Percentiles rank a stretch among this genome's conserved stretches.
These are phyloP conservation scores for Threskiornis aethiopicus DNA, from an alignment of 2,797 vertebrate genomes.

Conservation along the genomic window DNA sequence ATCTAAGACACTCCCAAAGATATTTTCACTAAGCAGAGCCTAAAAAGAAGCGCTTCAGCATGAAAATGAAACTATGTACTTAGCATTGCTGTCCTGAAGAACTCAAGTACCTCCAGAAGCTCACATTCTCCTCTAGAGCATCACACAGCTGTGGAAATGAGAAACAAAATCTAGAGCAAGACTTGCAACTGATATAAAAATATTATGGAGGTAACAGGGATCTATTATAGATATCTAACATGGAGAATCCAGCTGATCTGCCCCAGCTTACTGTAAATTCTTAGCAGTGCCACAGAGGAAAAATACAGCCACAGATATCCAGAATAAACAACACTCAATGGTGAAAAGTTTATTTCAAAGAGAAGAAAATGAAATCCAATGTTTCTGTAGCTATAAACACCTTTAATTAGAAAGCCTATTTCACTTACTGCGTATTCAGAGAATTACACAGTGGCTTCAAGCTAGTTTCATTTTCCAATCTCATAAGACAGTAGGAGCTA, in stretches of 20 bases:
- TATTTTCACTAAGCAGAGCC: background rate
- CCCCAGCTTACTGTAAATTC: background rate
- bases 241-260: background rate
- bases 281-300: background rate
- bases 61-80: background rate
- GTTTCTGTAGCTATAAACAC: background rate
- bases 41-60: background rate
- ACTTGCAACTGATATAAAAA: background rate
- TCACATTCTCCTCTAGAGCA: background rate
- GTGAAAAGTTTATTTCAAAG: background rate
- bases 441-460: background rate
- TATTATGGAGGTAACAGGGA: background rate
- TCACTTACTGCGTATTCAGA: background rate
- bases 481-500: background rate
- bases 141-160: background rate
- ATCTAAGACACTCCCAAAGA: background rate
- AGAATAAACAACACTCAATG: background rate
- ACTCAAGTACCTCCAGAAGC: background rate
- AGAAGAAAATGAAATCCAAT: background rate
- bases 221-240: rapidly evolving
- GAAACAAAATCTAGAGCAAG: background rate
- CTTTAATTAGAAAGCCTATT: slow-evolving; percentile 41
- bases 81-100: background rate
- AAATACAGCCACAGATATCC: background rate
- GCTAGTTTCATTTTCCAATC: slow-evolving; percentile 27